Evolutionary conservation across 2,888 invertebrate genomes (phyloP).

Genomic region (Hypsopygia costalis): DNA sequence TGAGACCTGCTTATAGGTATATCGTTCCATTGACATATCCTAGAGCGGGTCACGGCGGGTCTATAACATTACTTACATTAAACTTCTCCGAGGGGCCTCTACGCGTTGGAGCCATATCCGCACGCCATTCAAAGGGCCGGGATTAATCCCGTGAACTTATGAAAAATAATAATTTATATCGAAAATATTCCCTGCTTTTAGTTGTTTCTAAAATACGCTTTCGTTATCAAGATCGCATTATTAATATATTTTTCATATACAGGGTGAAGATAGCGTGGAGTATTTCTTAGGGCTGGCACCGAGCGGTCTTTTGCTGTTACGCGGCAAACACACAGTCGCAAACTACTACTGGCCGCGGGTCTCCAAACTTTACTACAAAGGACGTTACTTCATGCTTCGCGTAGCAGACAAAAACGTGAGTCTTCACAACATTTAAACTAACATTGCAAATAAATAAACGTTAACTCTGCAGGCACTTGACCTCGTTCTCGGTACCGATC

Average conservation of each 20-base stretch:
- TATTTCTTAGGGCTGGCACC: slow-evolving; percentile 98
- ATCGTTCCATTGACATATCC: too few species aligned
- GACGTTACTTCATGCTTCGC: slow-evolving; percentile 96
- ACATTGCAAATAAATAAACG: slow-evolving; percentile 45
- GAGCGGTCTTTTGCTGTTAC: slow-evolving; percentile 95
- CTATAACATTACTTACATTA: too few species aligned
- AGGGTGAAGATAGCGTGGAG: slow-evolving; percentile 98
- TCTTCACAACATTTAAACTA: slow-evolving; percentile 5
- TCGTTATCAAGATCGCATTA: too few species aligned
- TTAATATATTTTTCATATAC: slow-evolving; percentile 22
- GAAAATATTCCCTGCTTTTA: too few species aligned
- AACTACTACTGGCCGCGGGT: slow-evolving; percentile 99
- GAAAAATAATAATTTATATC: too few species aligned
- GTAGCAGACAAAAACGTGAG: slow-evolving; percentile 95
- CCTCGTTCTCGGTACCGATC: slow-evolving; percentile 59
- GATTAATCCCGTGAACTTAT: too few species aligned
- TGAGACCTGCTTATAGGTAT: too few species aligned
- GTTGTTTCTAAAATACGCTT: too few species aligned
- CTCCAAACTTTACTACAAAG: slow-evolving; percentile 97
- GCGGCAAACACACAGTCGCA: slow-evolving; percentile 97
- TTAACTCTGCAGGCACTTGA: slow-evolving; percentile 53
- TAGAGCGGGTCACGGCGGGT: too few species aligned
- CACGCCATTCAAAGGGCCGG: too few species aligned
- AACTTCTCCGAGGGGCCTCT: too few species aligned
- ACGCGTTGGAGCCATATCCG: too few species aligned